Conservation (phyloP, 2,113 vertebrate species). For the Cervus canadensis region DNA sequence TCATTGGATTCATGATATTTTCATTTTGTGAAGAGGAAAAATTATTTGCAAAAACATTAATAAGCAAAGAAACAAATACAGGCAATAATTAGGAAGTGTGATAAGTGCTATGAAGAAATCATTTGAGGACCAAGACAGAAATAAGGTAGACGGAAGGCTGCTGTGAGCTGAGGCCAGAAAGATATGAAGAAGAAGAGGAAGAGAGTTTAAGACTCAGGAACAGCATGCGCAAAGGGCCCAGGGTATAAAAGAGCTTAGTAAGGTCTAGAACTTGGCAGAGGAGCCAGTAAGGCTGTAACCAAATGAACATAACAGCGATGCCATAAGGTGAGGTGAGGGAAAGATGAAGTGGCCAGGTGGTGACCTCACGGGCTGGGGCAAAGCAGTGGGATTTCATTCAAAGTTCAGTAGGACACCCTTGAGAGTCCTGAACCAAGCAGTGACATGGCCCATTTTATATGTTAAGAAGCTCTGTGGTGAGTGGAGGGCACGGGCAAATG, state of each 20-base stretch:
- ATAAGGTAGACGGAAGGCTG: neutral
- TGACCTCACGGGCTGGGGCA: neutral
- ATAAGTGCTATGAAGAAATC: neutral
- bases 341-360: neutral
- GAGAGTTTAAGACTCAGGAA: neutral
- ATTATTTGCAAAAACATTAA: neutral
- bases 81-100: neutral
- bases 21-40: neutral
- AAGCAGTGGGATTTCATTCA: neutral
- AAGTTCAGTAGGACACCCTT: neutral
- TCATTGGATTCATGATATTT: neutral
- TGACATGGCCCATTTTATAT: neutral
- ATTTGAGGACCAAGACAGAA: neutral
- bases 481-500: neutral
- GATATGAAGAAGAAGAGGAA: neutral
- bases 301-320: neutral
- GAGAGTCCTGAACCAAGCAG: neutral
- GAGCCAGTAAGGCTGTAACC: neutral
- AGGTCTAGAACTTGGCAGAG: neutral
- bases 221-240: neutral
- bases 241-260: neutral
- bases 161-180: neutral
- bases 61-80: neutral
- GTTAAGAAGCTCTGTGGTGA: neutral
- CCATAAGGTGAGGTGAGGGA: neutral